phyloP scores from a whole-genome alignment of 1,140 invertebrate species.

The Mamestra configurata region DNA sequence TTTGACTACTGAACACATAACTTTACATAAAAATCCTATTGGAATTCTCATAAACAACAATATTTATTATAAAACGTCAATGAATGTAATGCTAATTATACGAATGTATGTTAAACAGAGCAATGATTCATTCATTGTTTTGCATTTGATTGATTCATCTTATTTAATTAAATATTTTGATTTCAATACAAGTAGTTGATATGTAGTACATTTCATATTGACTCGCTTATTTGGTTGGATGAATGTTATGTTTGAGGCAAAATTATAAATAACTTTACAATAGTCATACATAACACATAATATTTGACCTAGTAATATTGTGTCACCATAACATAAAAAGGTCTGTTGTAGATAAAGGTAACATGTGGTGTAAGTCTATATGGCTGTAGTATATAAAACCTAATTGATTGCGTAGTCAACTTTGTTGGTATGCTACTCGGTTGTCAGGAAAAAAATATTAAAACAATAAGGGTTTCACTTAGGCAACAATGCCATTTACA shows the following conservation, averaged over 20 bases:
- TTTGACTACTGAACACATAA: too few species aligned
- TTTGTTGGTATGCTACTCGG: too few species aligned
- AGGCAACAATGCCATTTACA: too few species aligned
- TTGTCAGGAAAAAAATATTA: too few species aligned
- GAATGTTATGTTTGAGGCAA: background rate
- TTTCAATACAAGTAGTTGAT: slow-evolving; percentile 17
- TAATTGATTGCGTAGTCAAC: too few species aligned
- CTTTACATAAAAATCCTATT: background rate
- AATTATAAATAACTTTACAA: background rate
- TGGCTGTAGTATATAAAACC: too few species aligned
- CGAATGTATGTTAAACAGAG: background rate
- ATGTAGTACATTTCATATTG: background rate
- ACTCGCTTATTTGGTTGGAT: background rate
- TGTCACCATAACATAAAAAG: too few species aligned
- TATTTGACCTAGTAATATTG: too few species aligned
- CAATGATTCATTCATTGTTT: slow-evolving; percentile 10
- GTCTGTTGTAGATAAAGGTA: too few species aligned
- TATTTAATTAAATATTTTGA: slow-evolving; percentile 41
- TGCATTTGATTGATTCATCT: slow-evolving; percentile 7
- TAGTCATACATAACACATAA: background rate
- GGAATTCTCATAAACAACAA: background rate
- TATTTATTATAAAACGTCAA: background rate
- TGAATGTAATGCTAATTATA: background rate
- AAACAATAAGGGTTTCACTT: too few species aligned
- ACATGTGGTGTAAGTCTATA: too few species aligned